Conservation (phyloP, 2,113 vertebrate species). For the Ageneiosus marmoratus region DNA sequence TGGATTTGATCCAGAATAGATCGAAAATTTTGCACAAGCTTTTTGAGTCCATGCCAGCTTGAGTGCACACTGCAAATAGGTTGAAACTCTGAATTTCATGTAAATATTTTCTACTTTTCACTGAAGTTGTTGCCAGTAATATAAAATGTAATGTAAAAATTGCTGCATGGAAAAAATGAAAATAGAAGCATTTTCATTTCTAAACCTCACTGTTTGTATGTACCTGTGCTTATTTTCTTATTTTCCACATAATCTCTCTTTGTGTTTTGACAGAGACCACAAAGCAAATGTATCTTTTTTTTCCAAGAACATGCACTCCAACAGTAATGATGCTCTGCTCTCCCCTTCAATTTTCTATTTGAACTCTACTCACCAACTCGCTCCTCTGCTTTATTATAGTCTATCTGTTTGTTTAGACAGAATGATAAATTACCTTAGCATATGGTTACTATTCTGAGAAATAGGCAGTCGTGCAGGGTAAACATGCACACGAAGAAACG, state of each 20-base stretch:
- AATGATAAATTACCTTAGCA: slow-evolving; percentile 49
- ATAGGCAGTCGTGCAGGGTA: slow-evolving; percentile 30
- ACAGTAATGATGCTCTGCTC: slow-evolving; percentile 8
- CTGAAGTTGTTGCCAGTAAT: background rate
- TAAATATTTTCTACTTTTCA: background rate
- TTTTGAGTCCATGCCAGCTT: no score
- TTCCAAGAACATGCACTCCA: slow-evolving; percentile 12
- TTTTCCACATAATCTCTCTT: slow-evolving; percentile 7
- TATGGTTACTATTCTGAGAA: slow-evolving; percentile 50
- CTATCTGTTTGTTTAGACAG: slow-evolving; percentile 45
- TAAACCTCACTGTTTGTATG: background rate
- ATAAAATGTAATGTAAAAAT: background rate
- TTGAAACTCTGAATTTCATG: background rate
- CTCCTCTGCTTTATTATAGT: slow-evolving; percentile 32
- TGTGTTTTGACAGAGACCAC: slow-evolving; percentile 17
- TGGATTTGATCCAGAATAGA: background rate
- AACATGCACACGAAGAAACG: slow-evolving; percentile 26
- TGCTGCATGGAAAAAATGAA: background rate
- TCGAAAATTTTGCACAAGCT: background rate
- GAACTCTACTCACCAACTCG: slow-evolving; percentile 17
- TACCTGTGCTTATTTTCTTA: background rate
- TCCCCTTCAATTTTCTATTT: slow-evolving; percentile 11
- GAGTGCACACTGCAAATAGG: background rate
- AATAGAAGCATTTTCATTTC: background rate
- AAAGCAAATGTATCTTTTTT: slow-evolving; percentile 21